These are phyloP conservation scores for Amorpha juglandis DNA, from an alignment of 2,888 invertebrate genomes.

Conservation along the genomic window DNA sequence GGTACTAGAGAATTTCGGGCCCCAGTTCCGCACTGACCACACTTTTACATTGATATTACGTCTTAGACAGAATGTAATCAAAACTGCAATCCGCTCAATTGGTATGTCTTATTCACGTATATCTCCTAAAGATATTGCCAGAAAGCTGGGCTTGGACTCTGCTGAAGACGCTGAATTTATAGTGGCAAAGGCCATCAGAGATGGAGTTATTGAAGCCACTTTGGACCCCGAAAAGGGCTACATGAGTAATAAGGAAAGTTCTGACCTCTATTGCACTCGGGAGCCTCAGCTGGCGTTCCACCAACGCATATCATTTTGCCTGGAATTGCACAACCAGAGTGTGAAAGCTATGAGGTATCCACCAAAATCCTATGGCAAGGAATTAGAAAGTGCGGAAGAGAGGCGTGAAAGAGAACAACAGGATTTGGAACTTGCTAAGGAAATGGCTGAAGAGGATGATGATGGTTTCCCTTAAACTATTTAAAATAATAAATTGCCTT, in stretches of 20 bases:
- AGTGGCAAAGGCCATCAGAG: slow-evolving; percentile 98
- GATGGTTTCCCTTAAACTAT: slow-evolving; percentile 88
- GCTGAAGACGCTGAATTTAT: slow-evolving; percentile 99
- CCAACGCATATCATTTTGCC: slow-evolving; percentile 97
- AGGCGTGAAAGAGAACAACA: slow-evolving; percentile 98
- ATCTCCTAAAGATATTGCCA: slow-evolving; percentile 96
- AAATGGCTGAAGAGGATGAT: slow-evolving; percentile 99
- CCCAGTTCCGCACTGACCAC: slow-evolving; percentile 96
- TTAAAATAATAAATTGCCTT: slow-evolving; percentile 34
- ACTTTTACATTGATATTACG: slow-evolving; percentile 98
- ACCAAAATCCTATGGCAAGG: slow-evolving; percentile 99
- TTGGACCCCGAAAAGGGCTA: slow-evolving; percentile 97
- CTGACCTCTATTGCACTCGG: slow-evolving; percentile 97
- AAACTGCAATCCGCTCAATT: slow-evolving; percentile 98
- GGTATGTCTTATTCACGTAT: slow-evolving; percentile 98
- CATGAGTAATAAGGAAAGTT: slow-evolving; percentile 98
- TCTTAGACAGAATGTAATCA: slow-evolving; percentile 98
- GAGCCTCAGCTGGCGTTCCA: slow-evolving; percentile 98
- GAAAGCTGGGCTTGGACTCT: slow-evolving; percentile 96
- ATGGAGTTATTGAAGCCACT: slow-evolving; percentile 99
- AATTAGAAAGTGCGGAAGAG: slow-evolving; percentile 98
- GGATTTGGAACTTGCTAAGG: slow-evolving; percentile 99
- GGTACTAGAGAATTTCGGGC: slow-evolving; percentile 94
- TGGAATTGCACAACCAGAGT: slow-evolving; percentile 99
- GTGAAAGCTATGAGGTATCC: slow-evolving; percentile 99